Evolutionary conservation across 2,113 vertebrate species (phyloP).

Genomic region (Benitochromis conjunctus): DNA sequence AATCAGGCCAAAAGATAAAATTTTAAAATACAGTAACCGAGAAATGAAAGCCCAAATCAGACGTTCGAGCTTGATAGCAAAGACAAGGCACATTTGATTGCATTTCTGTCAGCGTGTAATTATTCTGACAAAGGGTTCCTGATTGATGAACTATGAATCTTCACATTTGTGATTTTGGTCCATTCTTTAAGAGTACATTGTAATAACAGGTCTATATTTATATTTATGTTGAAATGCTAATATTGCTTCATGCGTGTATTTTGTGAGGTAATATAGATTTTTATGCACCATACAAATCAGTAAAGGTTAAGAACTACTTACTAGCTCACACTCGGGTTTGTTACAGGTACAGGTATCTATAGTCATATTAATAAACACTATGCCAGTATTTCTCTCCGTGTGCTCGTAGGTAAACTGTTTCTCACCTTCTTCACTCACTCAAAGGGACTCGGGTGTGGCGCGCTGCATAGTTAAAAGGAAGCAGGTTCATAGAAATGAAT

Average conservation of each 20-base stretch:
- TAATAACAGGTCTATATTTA: constrained; percentile 39
- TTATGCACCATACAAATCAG: constrained; percentile 33
- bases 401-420: not conserved
- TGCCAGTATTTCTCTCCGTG: not conserved
- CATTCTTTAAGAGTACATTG: constrained; percentile 17
- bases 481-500: constrained; percentile 18
- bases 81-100: not conserved
- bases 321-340: not conserved
- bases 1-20: not conserved
- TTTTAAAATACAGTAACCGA: not conserved
- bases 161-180: constrained; percentile 14
- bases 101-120: constrained; percentile 2
- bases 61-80: constrained; percentile 1
- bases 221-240: constrained; percentile 15
- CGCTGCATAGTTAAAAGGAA: constrained; percentile 16
- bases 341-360: not conserved
- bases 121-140: not conserved
- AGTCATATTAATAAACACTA: not conserved
- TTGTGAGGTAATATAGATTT: constrained; percentile 30
- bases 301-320: not conserved
- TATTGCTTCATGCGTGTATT: constrained; percentile 11
- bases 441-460: not conserved
- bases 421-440: not conserved
- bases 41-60: not conserved
- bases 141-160: constrained; percentile 13